Conservation (phyloP, 2,797 vertebrate genomes). For the Coccyzus lansbergi region DNA sequence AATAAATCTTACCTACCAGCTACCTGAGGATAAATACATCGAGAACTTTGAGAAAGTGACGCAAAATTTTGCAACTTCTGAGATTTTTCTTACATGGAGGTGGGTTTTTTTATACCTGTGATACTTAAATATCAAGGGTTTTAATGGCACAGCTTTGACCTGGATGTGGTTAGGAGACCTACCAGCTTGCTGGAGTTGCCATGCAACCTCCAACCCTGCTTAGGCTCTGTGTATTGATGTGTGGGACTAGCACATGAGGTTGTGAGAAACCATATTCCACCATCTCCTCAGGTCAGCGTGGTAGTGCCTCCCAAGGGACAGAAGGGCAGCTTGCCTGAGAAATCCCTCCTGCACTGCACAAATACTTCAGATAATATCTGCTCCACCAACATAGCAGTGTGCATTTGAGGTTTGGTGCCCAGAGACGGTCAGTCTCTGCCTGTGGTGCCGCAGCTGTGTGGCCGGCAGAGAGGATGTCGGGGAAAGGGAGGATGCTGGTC, state of each 20-base stretch:
- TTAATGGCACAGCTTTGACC: background rate
- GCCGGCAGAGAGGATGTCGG: background rate
- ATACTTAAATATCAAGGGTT: background rate
- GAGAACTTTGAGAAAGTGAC: background rate
- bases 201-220: background rate
- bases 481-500: conserved; percentile 32
- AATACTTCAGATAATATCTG: conserved; percentile 35
- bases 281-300: accelerated
- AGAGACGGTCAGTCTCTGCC: background rate
- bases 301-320: accelerated
- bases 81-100: background rate
- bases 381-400: background rate
- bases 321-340: background rate
- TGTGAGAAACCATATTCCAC: accelerated
- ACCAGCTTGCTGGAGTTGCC: background rate
- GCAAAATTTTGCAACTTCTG: background rate
- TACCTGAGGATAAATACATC: background rate
- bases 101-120: background rate
- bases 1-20: background rate
- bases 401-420: conserved; percentile 3
- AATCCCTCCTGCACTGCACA: background rate
- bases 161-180: background rate
- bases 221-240: accelerated
- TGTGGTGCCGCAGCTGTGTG: conserved; percentile 9
- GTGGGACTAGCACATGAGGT: background rate